Evolutionary conservation across 2,797 vertebrate genomes (phyloP), one percentile per base, ranked within the genome.

Genomic region (Synaphobranchus kaupii): DNA sequence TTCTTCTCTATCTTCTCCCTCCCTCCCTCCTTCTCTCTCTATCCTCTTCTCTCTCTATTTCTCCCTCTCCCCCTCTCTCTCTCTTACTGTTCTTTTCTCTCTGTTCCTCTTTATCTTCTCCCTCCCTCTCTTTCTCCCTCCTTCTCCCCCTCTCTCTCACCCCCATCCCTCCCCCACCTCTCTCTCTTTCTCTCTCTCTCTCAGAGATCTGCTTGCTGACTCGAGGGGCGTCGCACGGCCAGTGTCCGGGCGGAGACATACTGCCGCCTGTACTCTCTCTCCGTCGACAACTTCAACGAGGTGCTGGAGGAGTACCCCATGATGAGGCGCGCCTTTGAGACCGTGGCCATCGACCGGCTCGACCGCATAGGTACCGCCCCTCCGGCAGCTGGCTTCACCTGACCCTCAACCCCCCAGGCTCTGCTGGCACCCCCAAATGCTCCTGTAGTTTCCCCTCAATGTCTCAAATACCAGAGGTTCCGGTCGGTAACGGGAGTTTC

Each of bases 251-350:
- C 98, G 0, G 97, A 98, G 88, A 98, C 98, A 6, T 98, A 98
- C 93, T 98, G 97, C 92, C 97, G 96, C 34, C 96, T 98, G 85
- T 98, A 97, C 92, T 98, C 98, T 0, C 96, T 98, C 86, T 98
- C 97, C 0, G 98, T 98, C 87, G 98, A 98, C 94, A 94, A 98
- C 94, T 98, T 98, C 94, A 98, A 98, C 8, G 98, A 98, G 93
- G 98, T 98, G 90, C 95, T 98, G 90, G 98, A 98, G 92, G 98
- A 98, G 91, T 98, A 98, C 90, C 98, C 98, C 88, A 98, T 98
- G 98, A 98, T 98, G 98, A 95, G 98, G 89, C 92, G 98, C 63
- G 98, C 98, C 89, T 98, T 98, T 0, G 98, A 98, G 94, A 98
- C 97, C 0, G 98, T 98, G 47, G 98, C 98, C 92, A 98, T 98